These are phyloP conservation scores for Lepidocolaptes lacrymiger DNA, from an alignment of 2,797 vertebrate species.

Conservation along the genomic window DNA sequence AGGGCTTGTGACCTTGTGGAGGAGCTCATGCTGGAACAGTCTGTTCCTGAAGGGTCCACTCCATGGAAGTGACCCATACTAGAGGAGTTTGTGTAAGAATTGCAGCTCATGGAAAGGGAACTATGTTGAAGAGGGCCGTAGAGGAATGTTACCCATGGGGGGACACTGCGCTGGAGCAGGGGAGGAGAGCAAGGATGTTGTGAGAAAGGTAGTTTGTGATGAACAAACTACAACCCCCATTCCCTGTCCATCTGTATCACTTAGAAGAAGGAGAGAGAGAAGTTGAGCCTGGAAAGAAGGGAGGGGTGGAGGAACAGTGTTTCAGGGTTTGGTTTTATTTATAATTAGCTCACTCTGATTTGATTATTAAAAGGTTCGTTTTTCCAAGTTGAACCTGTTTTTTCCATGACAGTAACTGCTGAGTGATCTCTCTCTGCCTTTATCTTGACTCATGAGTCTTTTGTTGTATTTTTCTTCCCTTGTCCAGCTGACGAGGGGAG, in stretches of 20 bases:
- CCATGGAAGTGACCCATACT: rapidly evolving
- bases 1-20: not conserved
- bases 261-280: not conserved
- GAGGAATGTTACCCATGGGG: rapidly evolving
- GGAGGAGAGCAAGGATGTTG: not conserved
- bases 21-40: not conserved
- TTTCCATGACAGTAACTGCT: not conserved
- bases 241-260: rapidly evolving
- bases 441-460: not conserved
- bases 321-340: not conserved
- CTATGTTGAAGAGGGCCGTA: not conserved
- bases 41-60: not conserved
- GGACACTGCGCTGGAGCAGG: rapidly evolving
- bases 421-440: not conserved
- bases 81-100: not conserved
- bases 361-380: not conserved
- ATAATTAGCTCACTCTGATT: not conserved
- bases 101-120: not conserved
- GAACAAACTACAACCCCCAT: not conserved
- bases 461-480: rapidly evolving
- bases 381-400: not conserved
- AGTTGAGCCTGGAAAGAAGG: not conserved
- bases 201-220: rapidly evolving
- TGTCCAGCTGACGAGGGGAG: not conserved
- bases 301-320: not conserved